These are phyloP conservation scores for Chromis chromis DNA, from an alignment of 2,797 vertebrate species.

Conservation along the genomic window DNA sequence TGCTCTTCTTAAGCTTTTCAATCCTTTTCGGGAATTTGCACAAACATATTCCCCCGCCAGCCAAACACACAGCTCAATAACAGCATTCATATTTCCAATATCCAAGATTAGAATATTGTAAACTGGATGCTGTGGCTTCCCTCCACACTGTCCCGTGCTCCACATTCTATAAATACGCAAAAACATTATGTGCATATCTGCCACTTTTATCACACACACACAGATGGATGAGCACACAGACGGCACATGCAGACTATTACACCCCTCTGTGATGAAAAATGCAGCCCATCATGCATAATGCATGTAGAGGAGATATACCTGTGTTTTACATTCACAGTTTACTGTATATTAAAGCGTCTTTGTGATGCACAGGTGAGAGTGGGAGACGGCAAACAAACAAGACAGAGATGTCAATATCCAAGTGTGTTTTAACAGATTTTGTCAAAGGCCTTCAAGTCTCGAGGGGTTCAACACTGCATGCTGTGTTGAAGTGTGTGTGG, in stretches of 20 bases:
- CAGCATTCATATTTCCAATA: slow-evolving; percentile 23
- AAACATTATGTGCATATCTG: slow-evolving; percentile 31
- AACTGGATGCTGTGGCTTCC: background rate
- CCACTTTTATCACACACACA: slow-evolving; percentile 25
- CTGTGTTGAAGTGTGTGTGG: background rate
- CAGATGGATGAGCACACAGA: slow-evolving; percentile 23
- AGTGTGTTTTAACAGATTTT: background rate
- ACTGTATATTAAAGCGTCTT: background rate
- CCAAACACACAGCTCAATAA: slow-evolving; percentile 28
- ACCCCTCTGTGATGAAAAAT: slow-evolving; percentile 10
- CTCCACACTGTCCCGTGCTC: background rate
- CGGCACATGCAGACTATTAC: background rate
- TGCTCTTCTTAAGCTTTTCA: background rate
- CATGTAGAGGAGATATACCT: slow-evolving; percentile 32
- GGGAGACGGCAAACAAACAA: background rate
- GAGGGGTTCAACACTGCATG: background rate
- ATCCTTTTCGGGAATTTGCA: background rate
- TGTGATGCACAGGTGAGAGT: background rate
- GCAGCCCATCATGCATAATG: slow-evolving; percentile 35
- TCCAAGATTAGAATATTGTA: background rate
- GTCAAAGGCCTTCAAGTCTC: background rate
- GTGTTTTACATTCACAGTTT: slow-evolving; percentile 18
- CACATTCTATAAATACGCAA: slow-evolving; percentile 38
- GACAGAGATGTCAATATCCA: background rate
- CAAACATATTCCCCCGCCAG: background rate